These are phyloP conservation scores for Sylvietta virens DNA, from an alignment of 2,113 vertebrate species.

Conservation along the genomic window DNA sequence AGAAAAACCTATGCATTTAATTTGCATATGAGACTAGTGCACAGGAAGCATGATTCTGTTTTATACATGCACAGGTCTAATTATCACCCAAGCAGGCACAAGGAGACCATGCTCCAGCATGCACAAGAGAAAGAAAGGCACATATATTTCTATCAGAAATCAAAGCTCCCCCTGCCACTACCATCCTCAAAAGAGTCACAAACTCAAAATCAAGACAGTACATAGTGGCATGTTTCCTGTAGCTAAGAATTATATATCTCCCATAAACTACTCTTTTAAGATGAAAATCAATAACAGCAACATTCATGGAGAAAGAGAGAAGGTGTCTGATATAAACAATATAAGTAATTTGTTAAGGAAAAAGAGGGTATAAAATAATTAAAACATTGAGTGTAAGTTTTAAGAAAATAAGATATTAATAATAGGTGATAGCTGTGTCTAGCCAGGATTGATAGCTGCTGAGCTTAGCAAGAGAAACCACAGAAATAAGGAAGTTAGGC, in stretches of 20 bases:
- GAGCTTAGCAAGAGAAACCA: too few relatives aligned
- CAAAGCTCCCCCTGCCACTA: not conserved
- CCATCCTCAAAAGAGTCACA: not conserved
- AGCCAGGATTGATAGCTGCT: too few relatives aligned
- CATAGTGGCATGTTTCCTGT: not conserved
- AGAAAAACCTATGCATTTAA: not conserved
- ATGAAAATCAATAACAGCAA: not conserved
- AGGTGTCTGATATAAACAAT: too few relatives aligned
- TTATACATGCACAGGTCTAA: not conserved
- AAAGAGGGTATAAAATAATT: too few relatives aligned
- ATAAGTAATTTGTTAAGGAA: too few relatives aligned
- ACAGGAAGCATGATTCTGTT: not conserved
- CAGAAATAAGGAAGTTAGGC: too few relatives aligned
- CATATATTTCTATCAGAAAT: not conserved
- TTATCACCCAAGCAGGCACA: not conserved
- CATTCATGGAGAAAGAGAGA: not conserved
- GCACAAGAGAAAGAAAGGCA: not conserved
- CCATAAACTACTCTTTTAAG: not conserved
- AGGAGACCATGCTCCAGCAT: not conserved
- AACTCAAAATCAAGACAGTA: not conserved
- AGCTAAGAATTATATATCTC: not conserved
- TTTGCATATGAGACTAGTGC: not conserved
- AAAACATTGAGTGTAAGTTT: too few relatives aligned
- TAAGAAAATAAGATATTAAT: too few relatives aligned
- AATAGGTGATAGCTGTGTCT: too few relatives aligned